phyloP scores from a whole-genome alignment of 2,888 invertebrate genomes.

The Brachyptera putata region DNA sequence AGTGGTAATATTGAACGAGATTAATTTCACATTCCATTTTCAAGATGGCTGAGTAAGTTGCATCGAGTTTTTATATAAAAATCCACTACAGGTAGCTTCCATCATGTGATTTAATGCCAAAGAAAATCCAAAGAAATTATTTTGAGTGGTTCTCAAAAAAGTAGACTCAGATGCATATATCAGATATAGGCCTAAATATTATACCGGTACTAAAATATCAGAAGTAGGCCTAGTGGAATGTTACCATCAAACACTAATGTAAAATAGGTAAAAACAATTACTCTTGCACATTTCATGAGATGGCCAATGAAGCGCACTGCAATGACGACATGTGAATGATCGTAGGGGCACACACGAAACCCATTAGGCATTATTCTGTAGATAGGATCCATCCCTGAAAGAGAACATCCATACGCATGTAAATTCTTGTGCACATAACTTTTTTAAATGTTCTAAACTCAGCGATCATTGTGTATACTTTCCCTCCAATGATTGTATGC shows the following conservation, averaged over 20 bases:
- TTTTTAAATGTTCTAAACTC: too few relatives aligned
- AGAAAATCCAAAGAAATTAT: too few relatives aligned
- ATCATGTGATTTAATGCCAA: too few relatives aligned
- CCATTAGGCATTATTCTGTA: not conserved
- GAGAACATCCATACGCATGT: too few relatives aligned
- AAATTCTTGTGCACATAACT: too few relatives aligned
- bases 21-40: not conserved
- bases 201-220: too few relatives aligned
- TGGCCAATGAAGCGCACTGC: not conserved
- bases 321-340: not conserved
- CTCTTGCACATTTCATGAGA: constrained; percentile 1
- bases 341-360: not conserved
- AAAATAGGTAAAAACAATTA: not conserved
- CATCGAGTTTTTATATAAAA: too few relatives aligned
- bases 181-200: not conserved
- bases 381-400: not conserved
- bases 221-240: not conserved
- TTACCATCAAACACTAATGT: not conserved
- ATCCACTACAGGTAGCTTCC: too few relatives aligned
- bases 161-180: too few relatives aligned
- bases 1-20: not conserved
- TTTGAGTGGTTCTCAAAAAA: too few relatives aligned
- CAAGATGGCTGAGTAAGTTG: not conserved
- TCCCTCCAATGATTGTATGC: too few relatives aligned
- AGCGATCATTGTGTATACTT: too few relatives aligned